These are phyloP conservation scores for Xylota segnis DNA, from an alignment of 2,888 invertebrate species.

Conservation along the genomic window DNA sequence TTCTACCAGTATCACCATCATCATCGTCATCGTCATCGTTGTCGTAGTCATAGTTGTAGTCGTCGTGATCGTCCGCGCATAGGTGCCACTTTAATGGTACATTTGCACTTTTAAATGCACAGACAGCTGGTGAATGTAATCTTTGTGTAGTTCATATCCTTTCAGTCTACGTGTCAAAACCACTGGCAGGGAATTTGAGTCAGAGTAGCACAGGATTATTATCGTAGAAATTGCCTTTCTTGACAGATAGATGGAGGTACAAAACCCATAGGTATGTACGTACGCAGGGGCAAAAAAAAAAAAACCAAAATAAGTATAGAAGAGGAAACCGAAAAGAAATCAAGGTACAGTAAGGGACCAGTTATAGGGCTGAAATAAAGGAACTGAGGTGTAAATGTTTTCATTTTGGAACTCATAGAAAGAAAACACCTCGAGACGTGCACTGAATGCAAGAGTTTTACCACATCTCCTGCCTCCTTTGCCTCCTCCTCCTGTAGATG, in stretches of 20 bases:
- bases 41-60: constrained; percentile 17
- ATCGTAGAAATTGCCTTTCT: constrained; percentile 55
- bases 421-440: constrained; percentile 69
- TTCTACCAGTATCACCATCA: constrained; percentile 31
- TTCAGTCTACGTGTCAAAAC: constrained; percentile 51
- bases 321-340: constrained; percentile 28
- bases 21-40: constrained; percentile 6
- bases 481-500: constrained; percentile 55
- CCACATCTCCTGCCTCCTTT: not conserved
- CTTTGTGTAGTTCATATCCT: constrained; percentile 55
- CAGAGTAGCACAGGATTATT: constrained; percentile 49
- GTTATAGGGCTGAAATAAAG: constrained; percentile 51
- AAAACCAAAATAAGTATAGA: constrained; percentile 47
- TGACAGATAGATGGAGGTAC: constrained; percentile 50
- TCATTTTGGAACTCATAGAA: constrained; percentile 73
- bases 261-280: not conserved
- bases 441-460: constrained; percentile 61
- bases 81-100: constrained; percentile 67
- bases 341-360: constrained; percentile 13
- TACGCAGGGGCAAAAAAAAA: constrained; percentile 42
- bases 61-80: constrained; percentile 36
- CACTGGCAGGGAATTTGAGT: constrained; percentile 53
- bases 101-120: constrained; percentile 51
- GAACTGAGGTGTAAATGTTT: constrained; percentile 76
- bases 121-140: constrained; percentile 50